Base-by-base conservation (phyloP, 2,797 vertebrate species). In the Urosaurus nigricauda region DNA sequence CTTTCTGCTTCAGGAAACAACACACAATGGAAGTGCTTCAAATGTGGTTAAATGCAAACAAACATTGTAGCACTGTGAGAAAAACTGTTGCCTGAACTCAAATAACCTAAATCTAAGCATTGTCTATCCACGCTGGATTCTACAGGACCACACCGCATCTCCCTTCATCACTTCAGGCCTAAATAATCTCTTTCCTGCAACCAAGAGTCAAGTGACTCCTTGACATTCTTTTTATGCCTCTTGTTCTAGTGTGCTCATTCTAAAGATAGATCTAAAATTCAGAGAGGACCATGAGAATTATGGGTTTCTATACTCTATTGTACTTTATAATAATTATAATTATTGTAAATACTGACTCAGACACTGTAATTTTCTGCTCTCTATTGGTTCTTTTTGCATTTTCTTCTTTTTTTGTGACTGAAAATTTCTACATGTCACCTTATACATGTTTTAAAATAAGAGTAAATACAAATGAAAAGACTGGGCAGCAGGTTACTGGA, bases 261-360 rank as follows among this genome's bases (percentile, higher is more conserved):
- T 95, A 96, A 96, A 96, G 92, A 96, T 96, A 96, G 96, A 93
- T 92, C 91, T 92, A 95, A 95, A 96, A 96, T 95, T 95, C 95
- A 95, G 95, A 95, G 94, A 96, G 94, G 88, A 95, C 91, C 53
- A 0, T 88, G 93, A 94, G 95, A 96, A 96, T 96, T 96, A 96
- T 0, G 90, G 96, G 96, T 96, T 96, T 94, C 94, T 96, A 93
- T 91, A 95, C 92, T 91, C 95, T 95, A 96, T 96, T 96, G 95
- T 96, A 94, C 94, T 74, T 96, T 95, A 95, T 96, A 96, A 96
- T 96, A 96, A 95, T 96, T 96, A 96, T 96, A 96, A 96, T 96
- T 96, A 96, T 95, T 96, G 95, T 95, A 96, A 96, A 96, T 96
- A 96, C 9, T 91, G 95, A 93, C 87, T 92, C 95, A 96, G 95